Percentiles rank a stretch among this genome's conserved stretches.
Conservation (phyloP, 1,140 invertebrate genomes). For the Lepidurus couesii region DNA sequence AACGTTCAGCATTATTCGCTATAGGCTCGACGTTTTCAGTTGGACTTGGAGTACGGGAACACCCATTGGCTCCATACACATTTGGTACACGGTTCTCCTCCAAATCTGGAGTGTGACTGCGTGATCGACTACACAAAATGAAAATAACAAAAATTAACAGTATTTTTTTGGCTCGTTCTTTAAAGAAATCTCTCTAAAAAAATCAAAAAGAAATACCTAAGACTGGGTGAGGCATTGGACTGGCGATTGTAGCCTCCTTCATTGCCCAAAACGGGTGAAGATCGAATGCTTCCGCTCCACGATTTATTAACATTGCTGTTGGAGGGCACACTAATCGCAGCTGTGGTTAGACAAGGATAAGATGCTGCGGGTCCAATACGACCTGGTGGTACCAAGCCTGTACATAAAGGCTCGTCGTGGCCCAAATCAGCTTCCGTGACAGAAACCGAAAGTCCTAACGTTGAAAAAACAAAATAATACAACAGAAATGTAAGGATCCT, state of each 20-base stretch:
- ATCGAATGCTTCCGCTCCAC: neutral
- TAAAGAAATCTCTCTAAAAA: no score
- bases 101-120: conserved; percentile 17
- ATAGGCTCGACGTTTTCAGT: neutral
- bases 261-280: neutral
- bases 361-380: neutral
- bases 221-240: neutral
- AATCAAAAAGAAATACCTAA: neutral
- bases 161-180: neutral
- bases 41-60: neutral
- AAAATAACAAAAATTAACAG: neutral
- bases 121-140: neutral
- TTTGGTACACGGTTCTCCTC: neutral
- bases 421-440: neutral
- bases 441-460: neutral
- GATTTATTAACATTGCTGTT: neutral
- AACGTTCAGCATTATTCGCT: neutral
- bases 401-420: neutral
- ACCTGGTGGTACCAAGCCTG: neutral
- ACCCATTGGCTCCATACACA: neutral
- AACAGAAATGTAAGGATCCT: no score
- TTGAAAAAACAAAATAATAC: neutral
- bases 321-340: neutral
- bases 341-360: neutral
- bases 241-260: neutral